Percentiles rank a stretch among this genome's conserved stretches.
phyloP scores from a whole-genome alignment of 2,888 invertebrate genomes.

The Drosophila atripex region DNA sequence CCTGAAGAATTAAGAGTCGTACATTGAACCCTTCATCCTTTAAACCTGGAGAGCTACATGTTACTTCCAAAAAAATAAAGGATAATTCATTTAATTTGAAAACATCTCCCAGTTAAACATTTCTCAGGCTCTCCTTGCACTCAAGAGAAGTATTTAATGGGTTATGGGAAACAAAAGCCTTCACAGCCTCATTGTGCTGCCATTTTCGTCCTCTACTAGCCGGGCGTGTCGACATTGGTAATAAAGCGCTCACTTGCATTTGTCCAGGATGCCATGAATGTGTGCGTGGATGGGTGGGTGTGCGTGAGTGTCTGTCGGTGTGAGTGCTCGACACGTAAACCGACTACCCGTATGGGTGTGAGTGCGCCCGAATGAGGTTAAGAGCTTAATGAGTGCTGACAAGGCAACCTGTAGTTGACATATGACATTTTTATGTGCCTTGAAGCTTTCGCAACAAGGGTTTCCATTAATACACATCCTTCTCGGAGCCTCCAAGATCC shows the following conservation, averaged over 20 bases:
- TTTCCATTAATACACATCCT: slow-evolving; percentile 66
- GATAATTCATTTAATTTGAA: neutral
- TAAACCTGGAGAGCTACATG: neutral
- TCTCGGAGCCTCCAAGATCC: slow-evolving; percentile 17
- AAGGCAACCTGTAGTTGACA: slow-evolving; percentile 71
- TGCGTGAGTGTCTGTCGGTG: slow-evolving; percentile 10
- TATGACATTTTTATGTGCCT: slow-evolving; percentile 76
- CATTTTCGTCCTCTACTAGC: slow-evolving; percentile 12
- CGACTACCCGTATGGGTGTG: slow-evolving; percentile 8
- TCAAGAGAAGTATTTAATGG: neutral
- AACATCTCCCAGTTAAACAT: neutral
- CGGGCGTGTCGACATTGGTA: slow-evolving; percentile 70
- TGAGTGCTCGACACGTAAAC: slow-evolving; percentile 1
- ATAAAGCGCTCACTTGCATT: slow-evolving; percentile 74
- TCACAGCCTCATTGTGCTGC: slow-evolving; percentile 28
- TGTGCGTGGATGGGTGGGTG: neutral
- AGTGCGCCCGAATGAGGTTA: slow-evolving; percentile 65
- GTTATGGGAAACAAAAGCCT: slow-evolving; percentile 24
- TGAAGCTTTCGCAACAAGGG: slow-evolving; percentile 57
- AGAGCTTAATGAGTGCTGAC: slow-evolving; percentile 73
- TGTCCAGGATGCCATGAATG: slow-evolving; percentile 26
- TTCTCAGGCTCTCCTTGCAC: neutral
- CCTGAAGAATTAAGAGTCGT: neutral
- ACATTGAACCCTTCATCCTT: slow-evolving; percentile 1
- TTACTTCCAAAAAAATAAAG: neutral